Base-by-base conservation (phyloP, 1,140 invertebrate genomes). In the Cotesia vestalis region DNA sequence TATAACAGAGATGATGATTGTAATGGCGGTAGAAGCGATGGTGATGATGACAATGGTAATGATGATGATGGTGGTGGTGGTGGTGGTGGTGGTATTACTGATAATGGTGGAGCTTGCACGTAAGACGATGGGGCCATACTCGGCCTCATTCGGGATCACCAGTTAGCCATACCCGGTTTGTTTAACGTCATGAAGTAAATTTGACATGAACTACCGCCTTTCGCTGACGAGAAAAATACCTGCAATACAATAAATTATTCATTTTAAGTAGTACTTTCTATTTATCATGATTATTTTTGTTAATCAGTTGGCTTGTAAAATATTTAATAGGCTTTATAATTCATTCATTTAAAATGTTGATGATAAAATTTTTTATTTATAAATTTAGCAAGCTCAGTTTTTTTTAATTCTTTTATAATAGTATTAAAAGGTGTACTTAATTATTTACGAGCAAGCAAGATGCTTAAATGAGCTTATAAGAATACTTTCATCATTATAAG, bases 101-200 rank as follows among this genome's bases (percentile, higher is more conserved):
- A 64, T 66, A 64, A 14, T 20, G 71, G 69, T 55, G 69, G 34
- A 73, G 74, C 68, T 73, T 71, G 78, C 63, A 74, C 59, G 40
- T 76, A 57, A 76, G 76, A 77, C 70, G 66, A 66, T 69, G 70
- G 74, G 80, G 80, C 81, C 81, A 81, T 72, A 73, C 69, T 68
- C 61, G 83, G 84, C 84, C 82, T 76, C 75, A 81, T 83, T 85
- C 80, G 82, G 78, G 81, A 86, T 90, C 93, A 99, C 98, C 98
- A 99, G 89, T 99, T 99, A 81, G 96, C 95, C 93, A 99, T 96
- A 76, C 98, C 97, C 62, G 98, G 97, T 89, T 99, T 99, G 88
- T 99, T 99, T 78, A 99, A 90, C 76, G 98, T 99, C 98, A 99
- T 99, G 89, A 99, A 99, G 86, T 99, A 99, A 80, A 99, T 99